Conservation (phyloP, 2,888 invertebrate genomes). For the Fissipunctia ypsillon region DNA sequence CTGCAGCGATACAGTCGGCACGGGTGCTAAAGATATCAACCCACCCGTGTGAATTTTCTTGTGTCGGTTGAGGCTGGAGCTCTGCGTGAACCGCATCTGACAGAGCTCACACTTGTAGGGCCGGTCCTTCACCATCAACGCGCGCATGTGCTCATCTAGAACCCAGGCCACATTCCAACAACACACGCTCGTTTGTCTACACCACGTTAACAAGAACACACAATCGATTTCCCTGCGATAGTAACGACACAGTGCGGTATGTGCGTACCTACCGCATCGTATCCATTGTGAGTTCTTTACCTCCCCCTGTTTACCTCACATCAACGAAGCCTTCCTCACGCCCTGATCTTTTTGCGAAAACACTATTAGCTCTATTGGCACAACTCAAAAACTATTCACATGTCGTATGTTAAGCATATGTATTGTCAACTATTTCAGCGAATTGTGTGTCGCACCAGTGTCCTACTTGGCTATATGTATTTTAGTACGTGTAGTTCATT, state of each 20-base stretch:
- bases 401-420: slow-evolving; percentile 77
- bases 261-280: slow-evolving; percentile 39
- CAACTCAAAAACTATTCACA: slow-evolving; percentile 91
- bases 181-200: slow-evolving; percentile 73
- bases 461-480: slow-evolving; percentile 72
- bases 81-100: slow-evolving; percentile 93
- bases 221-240: slow-evolving; percentile 71
- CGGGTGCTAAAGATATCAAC: slow-evolving; percentile 80
- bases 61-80: slow-evolving; percentile 93
- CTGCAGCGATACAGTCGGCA: slow-evolving; percentile 72
- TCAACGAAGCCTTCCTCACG: slow-evolving; percentile 85
- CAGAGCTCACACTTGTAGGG: slow-evolving; percentile 93
- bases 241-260: slow-evolving; percentile 32
- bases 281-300: slow-evolving; percentile 82
- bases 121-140: slow-evolving; percentile 90
- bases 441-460: slow-evolving; percentile 85
- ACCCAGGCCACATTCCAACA: slow-evolving; percentile 85
- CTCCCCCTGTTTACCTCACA: slow-evolving; percentile 90
- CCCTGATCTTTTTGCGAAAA: slow-evolving; percentile 83
- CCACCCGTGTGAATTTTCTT: slow-evolving; percentile 93
- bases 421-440: slow-evolving; percentile 79
- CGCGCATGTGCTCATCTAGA: slow-evolving; percentile 90
- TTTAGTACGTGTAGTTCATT: slow-evolving; percentile 67
- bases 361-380: slow-evolving; percentile 75
- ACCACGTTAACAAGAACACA: slow-evolving; percentile 75